Percentiles rank a stretch among this genome's conserved stretches.
phyloP scores from a whole-genome alignment of 2,797 vertebrate genomes.

The Danio kyathit region DNA sequence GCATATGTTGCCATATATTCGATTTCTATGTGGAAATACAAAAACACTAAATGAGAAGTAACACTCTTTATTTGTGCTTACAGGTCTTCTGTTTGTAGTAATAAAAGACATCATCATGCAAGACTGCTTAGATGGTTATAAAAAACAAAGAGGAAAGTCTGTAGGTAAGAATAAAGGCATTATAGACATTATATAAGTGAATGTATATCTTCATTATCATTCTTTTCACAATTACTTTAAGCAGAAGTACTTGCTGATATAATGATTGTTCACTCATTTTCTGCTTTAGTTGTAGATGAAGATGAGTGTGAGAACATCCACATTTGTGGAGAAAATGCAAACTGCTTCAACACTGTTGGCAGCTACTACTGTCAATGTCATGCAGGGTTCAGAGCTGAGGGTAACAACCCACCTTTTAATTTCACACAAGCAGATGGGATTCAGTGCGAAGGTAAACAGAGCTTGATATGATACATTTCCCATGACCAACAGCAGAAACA shows the following conservation, averaged over 20 bases:
- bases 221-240: too few species aligned
- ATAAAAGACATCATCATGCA: background rate
- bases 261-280: background rate
- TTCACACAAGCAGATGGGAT: fast-evolving
- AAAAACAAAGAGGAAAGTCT: fast-evolving
- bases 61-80: background rate
- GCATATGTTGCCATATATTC: too few species aligned
- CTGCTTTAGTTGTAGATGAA: slow-evolving; percentile 17
- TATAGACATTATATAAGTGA: background rate
- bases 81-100: slow-evolving; percentile 14
- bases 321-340: slow-evolving; percentile 19
- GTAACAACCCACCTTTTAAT: background rate
- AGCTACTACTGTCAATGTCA: slow-evolving; percentile 68
- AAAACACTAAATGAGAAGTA: too few species aligned
- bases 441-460: slow-evolving; percentile 58
- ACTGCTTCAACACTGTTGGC: slow-evolving; percentile 58
- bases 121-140: fast-evolving
- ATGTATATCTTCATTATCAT: background rate
- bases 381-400: slow-evolving; percentile 7
- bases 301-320: slow-evolving; percentile 55
- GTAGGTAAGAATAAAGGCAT: background rate
- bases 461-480: background rate
- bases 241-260: too few species aligned
- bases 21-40: too few species aligned
- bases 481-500: background rate